Percentiles rank a stretch among this genome's conserved stretches.
Evolutionary conservation across 2,888 invertebrate species (phyloP).

Genomic region (Liopterus haemorrhoidalis): DNA sequence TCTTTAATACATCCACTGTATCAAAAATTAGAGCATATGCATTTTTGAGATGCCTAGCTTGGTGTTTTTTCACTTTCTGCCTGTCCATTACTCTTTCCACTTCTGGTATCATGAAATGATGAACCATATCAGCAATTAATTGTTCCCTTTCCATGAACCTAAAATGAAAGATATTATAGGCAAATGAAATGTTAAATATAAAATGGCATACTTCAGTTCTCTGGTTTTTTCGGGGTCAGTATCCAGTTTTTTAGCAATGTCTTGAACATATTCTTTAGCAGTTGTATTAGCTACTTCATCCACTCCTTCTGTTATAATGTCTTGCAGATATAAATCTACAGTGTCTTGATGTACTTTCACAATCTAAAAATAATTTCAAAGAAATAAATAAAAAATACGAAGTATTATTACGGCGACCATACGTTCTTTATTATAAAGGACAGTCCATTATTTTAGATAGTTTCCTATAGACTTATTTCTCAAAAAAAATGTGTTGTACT

Average conservation of each 20-base stretch:
- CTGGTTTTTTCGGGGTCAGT: constrained; percentile 46
- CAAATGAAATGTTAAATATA: background rate
- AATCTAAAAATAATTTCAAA: constrained; percentile 39
- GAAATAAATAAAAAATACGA: background rate
- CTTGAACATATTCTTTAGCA: constrained; percentile 50
- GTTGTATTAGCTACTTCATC: constrained; percentile 53
- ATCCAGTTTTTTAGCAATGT: constrained; percentile 54
- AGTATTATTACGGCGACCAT: background rate
- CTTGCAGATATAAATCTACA: constrained; percentile 58
- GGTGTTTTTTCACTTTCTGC: constrained; percentile 41
- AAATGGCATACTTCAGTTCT: constrained; percentile 23
- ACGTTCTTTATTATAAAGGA: no score
- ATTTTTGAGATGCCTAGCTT: constrained; percentile 42
- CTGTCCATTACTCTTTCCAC: constrained; percentile 47
- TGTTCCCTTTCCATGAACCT: constrained; percentile 48
- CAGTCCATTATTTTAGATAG: no score
- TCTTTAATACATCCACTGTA: constrained; percentile 31
- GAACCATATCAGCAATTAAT: constrained; percentile 53
- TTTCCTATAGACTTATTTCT: no score
- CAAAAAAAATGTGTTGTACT: no score
- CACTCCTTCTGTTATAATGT: constrained; percentile 56
- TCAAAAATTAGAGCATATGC: constrained; percentile 45
- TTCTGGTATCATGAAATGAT: constrained; percentile 55
- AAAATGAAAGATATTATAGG: background rate
- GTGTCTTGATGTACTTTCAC: constrained; percentile 56